A percentile compares a stretch with the other conserved stretches of the same genome.
Conservation (phyloP, 2,888 invertebrate genomes). For the Pseudeuparius sepicola region DNA sequence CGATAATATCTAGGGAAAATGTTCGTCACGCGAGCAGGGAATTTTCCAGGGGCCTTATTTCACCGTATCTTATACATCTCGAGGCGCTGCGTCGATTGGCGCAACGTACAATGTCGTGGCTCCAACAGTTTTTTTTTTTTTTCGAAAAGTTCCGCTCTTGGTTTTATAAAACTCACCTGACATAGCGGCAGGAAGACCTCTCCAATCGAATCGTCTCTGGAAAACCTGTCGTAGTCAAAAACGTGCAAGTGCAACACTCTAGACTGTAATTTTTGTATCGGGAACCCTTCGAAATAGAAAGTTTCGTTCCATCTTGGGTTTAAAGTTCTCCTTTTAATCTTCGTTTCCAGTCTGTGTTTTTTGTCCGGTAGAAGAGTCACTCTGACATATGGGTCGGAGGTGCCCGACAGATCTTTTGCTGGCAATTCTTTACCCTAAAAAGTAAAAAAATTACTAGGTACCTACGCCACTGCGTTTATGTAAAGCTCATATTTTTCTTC, state of each 20-base stretch:
- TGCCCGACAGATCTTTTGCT: slow-evolving; percentile 85
- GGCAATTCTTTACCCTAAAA: slow-evolving; percentile 85
- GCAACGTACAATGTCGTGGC: too few relatives aligned
- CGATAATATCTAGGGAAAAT: too few relatives aligned
- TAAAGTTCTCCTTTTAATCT: slow-evolving; percentile 81
- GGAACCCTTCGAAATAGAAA: slow-evolving; percentile 90
- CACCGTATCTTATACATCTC: too few relatives aligned
- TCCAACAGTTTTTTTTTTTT: too few relatives aligned
- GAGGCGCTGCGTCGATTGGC: too few relatives aligned
- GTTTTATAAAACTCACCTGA: slow-evolving; percentile 75
- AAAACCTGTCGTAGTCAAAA: slow-evolving; percentile 90
- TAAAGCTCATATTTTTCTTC: too few relatives aligned
- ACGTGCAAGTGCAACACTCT: slow-evolving; percentile 87
- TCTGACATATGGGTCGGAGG: slow-evolving; percentile 85
- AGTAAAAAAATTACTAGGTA: too few relatives aligned
- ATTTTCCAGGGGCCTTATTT: too few relatives aligned
- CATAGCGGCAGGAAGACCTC: slow-evolving; percentile 86
- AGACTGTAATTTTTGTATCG: slow-evolving; percentile 86
- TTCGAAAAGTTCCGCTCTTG: too few relatives aligned
- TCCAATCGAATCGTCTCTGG: slow-evolving; percentile 87
- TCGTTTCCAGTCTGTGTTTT: slow-evolving; percentile 85
- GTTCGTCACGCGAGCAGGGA: too few relatives aligned
- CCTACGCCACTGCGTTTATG: too few relatives aligned
- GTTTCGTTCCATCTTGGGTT: slow-evolving; percentile 93
- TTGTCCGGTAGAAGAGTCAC: slow-evolving; percentile 86